These are phyloP conservation scores for Echeneis naucrates DNA, from an alignment of 2,797 vertebrate genomes.

Conservation along the genomic window DNA sequence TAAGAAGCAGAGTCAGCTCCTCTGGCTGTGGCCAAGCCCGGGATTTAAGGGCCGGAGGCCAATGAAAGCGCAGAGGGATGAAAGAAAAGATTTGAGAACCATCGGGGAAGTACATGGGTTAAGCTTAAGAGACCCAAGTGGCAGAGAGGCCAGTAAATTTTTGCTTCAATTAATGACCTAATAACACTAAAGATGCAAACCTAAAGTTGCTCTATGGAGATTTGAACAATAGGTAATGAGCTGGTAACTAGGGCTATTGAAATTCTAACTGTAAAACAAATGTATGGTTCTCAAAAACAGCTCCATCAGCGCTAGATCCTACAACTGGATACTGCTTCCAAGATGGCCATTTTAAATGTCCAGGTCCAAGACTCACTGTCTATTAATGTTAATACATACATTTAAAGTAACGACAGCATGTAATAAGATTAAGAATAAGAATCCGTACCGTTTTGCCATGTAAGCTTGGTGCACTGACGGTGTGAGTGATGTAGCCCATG, in stretches of 20 bases:
- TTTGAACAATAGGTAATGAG: not conserved
- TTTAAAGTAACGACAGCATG: conserved; percentile 1
- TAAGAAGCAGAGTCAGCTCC: conserved; percentile 98
- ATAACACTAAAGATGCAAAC: conserved; percentile 21
- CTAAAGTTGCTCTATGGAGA: conserved; percentile 29
- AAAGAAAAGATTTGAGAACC: conserved; percentile 84
- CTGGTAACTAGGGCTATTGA: conserved; percentile 11
- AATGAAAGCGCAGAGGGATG: conserved; percentile 69
- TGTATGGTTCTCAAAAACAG: not conserved
- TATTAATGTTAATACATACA: conserved; percentile 6
- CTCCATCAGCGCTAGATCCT: conserved; percentile 25
- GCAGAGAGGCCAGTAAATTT: conserved; percentile 27
- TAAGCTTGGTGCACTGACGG: conserved; percentile 97
- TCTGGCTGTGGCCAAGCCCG: conserved; percentile 92
- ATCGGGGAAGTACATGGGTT: conserved; percentile 53
- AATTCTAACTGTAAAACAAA: conserved; percentile 7
- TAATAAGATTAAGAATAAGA: conserved; percentile 18
- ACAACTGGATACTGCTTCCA: conserved; percentile 7
- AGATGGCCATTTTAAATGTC: conserved; percentile 1
- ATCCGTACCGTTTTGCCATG: conserved; percentile 97
- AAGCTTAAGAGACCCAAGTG: conserved; percentile 44
- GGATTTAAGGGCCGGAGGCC: conserved; percentile 74
- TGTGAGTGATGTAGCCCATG: conserved; percentile 99
- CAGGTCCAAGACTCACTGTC: not conserved
- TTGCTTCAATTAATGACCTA: conserved; percentile 18